These are phyloP conservation scores for Brachirus orientalis DNA, from an alignment of 2,113 vertebrate genomes.

Conservation along the genomic window DNA sequence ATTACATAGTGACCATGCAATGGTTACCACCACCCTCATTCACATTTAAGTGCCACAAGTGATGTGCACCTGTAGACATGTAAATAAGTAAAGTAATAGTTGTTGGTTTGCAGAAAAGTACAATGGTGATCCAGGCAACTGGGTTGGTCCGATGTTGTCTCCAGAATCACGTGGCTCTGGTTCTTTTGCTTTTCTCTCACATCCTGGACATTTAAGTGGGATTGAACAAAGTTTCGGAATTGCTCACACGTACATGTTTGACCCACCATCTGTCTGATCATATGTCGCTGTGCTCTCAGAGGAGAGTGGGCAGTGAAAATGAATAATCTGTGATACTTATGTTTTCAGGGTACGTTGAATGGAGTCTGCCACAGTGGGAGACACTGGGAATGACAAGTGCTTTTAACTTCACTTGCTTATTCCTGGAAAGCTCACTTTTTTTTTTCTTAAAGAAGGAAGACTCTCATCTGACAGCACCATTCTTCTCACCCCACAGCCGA, in stretches of 20 bases:
- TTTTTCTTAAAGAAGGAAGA: constrained; percentile 13
- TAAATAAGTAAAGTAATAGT: too few relatives aligned
- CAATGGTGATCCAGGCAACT: too few relatives aligned
- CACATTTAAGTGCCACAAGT: too few relatives aligned
- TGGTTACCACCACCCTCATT: too few relatives aligned
- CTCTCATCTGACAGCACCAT: constrained; percentile 26
- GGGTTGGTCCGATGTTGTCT: too few relatives aligned
- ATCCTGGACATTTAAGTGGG: constrained; percentile 4
- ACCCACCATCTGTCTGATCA: constrained; percentile 18
- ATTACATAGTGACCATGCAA: too few relatives aligned
- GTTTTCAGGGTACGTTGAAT: constrained; percentile 18
- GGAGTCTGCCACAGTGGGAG: constrained; percentile 15
- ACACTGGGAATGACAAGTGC: constrained; percentile 29
- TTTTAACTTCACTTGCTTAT: constrained; percentile 45
- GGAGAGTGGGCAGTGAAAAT: constrained; percentile 5
- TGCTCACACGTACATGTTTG: constrained; percentile 26
- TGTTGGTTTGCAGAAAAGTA: too few relatives aligned
- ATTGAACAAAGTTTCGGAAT: constrained; percentile 15
- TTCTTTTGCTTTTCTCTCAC: not conserved
- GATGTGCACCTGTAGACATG: too few relatives aligned
- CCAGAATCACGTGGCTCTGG: not conserved
- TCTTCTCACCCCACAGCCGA: constrained; percentile 8
- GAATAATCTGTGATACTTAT: constrained; percentile 7
- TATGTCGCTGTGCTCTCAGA: constrained; percentile 19
- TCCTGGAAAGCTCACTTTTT: constrained; percentile 39